These are phyloP conservation scores for Cosmia pyralina DNA, from an alignment of 2,888 invertebrate genomes.

Conservation along the genomic window DNA sequence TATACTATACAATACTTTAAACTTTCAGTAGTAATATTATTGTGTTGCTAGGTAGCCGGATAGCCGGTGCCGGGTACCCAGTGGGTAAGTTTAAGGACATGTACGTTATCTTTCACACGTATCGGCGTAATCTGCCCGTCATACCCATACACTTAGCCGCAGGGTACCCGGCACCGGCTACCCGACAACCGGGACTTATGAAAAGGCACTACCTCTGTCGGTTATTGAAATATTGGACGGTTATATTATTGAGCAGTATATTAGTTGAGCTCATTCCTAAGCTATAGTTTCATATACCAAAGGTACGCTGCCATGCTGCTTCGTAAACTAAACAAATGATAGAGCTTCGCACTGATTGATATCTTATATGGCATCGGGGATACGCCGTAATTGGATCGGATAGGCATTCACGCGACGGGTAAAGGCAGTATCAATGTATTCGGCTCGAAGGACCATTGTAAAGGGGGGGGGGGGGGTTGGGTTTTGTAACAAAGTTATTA, in stretches of 20 bases:
- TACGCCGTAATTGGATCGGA: conserved; percentile 46
- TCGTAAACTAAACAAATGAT: conserved; percentile 36
- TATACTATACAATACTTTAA: no score
- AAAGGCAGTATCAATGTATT: not conserved
- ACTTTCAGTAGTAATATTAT: no score
- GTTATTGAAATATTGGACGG: not conserved
- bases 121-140: no score
- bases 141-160: no score
- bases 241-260: not conserved
- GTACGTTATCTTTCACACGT: no score
- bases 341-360: conserved; percentile 53
- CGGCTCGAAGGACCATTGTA: conserved; percentile 9
- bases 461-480: no score
- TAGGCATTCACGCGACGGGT: conserved; percentile 19
- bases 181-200: no score
- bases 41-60: no score
- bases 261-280: not conserved
- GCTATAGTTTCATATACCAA: not conserved
- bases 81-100: no score
- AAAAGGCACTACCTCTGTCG: not conserved
- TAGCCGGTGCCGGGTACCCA: no score
- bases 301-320: not conserved
- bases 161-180: no score
- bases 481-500: no score
- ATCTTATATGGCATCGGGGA: conserved; percentile 57